phyloP scores from a whole-genome alignment of 2,113 vertebrate species.

The Rhinoptilus africanus region DNA sequence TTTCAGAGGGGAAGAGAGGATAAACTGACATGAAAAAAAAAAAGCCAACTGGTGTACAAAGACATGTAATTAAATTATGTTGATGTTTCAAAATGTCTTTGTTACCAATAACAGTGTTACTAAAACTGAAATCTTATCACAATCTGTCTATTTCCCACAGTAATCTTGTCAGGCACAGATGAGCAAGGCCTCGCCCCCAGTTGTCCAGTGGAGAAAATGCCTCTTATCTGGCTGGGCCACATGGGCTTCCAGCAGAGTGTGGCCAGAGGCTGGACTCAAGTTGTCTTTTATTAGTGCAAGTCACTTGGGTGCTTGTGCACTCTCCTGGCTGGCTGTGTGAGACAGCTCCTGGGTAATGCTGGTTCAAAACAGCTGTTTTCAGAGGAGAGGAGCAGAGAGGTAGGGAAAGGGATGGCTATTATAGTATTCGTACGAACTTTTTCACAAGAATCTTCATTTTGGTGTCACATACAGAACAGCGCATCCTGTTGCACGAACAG shows the following conservation, averaged over 20 bases:
- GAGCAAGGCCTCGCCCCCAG: neutral
- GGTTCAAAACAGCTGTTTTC: neutral
- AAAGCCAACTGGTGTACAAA: neutral
- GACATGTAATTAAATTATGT: too few species aligned
- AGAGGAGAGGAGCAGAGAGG: neutral
- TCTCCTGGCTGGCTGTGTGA: neutral
- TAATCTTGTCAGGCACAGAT: neutral
- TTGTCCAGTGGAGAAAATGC: neutral
- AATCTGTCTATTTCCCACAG: neutral
- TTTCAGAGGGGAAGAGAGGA: neutral
- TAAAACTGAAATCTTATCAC: neutral
- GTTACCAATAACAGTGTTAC: neutral
- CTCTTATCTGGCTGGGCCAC: conserved; percentile 4
- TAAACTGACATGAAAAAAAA: neutral
- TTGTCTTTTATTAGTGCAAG: fast-evolving
- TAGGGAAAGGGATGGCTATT: neutral
- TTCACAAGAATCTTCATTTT: neutral
- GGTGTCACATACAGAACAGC: neutral
- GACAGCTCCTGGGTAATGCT: neutral
- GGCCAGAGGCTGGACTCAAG: neutral
- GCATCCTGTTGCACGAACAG: too few species aligned
- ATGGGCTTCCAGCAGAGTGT: neutral
- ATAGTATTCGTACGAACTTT: neutral
- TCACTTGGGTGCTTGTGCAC: neutral
- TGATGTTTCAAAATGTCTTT: neutral